These are phyloP conservation scores for Creontiades dilutus DNA, from an alignment of 2,888 invertebrate genomes.

Conservation along the genomic window DNA sequence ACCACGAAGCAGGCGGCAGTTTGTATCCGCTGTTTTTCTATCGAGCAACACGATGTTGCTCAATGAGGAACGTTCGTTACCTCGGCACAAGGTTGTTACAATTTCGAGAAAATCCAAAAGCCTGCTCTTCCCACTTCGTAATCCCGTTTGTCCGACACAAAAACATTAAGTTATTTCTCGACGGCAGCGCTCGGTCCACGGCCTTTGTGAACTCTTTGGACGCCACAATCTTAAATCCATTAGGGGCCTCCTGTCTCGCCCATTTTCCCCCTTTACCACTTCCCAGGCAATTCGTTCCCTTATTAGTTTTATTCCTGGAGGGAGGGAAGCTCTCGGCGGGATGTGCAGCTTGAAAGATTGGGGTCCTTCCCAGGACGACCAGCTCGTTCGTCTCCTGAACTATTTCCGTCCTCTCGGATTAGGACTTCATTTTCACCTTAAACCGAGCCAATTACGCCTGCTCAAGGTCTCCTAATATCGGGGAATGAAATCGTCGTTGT, in stretches of 20 bases:
- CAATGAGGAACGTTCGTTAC: not conserved
- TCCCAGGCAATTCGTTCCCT: conserved; percentile 42
- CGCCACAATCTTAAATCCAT: conserved; percentile 63
- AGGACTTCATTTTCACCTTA: conserved; percentile 26
- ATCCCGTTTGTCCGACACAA: not conserved
- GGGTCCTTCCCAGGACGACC: not conserved
- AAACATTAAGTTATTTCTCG: not conserved
- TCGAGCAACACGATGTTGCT: not conserved
- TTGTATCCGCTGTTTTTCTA: not conserved
- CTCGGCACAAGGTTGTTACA: not conserved
- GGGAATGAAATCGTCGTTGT: not conserved
- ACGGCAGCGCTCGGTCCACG: not conserved
- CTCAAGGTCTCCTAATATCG: not conserved
- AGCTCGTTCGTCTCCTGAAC: not conserved
- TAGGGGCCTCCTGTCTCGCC: conserved; percentile 21
- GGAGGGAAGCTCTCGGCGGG: not conserved
- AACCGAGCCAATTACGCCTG: not conserved
- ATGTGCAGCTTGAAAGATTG: not conserved
- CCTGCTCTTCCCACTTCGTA: not conserved
- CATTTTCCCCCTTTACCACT: conserved; percentile 32
- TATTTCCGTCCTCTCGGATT: conserved; percentile 22
- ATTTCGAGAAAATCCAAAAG: not conserved
- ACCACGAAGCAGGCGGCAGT: not conserved
- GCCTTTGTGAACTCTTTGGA: conserved; percentile 30
- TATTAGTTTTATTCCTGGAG: conserved; percentile 20